phyloP scores from a whole-genome alignment of 2,113 vertebrate genomes.

The human (Homo sapiens) region DNA sequence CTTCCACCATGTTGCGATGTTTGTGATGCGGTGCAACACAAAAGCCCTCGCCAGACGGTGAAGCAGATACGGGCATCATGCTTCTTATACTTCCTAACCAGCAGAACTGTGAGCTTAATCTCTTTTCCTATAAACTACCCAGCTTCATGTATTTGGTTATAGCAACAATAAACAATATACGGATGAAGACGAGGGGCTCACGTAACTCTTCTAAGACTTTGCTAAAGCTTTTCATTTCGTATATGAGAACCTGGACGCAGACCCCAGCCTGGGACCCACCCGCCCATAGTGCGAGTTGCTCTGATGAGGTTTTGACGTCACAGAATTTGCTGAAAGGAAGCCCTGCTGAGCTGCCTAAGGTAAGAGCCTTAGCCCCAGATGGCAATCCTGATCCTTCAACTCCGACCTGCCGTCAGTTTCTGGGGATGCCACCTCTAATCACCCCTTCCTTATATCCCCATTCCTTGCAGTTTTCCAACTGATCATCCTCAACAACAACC shows the following conservation, averaged over 20 bases:
- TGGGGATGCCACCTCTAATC: background rate
- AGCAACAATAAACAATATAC: background rate
- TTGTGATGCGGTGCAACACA: background rate
- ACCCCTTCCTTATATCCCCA: background rate
- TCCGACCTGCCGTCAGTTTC: fast-evolving
- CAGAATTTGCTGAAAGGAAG: background rate
- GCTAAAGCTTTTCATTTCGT: background rate
- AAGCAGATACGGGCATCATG: background rate
- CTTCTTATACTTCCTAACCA: background rate
- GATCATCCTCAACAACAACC: background rate
- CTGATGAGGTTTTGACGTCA: background rate
- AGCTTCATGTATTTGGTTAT: background rate
- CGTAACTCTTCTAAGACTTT: fast-evolving
- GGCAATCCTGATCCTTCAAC: background rate
- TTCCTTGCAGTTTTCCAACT: background rate
- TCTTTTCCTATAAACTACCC: background rate
- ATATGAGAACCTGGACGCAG: background rate
- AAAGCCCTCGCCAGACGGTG: background rate
- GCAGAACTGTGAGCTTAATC: background rate
- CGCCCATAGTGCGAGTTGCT: fast-evolving
- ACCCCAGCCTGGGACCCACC: too few species aligned
- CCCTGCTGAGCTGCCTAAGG: background rate
- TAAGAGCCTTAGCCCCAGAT: fast-evolving
- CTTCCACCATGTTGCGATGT: background rate
- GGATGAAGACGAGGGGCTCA: background rate